A percentile compares a stretch with the other conserved stretches of the same genome.
Evolutionary conservation across 2,888 invertebrate species (phyloP).

Genomic region (Bellardia bayeri): DNA sequence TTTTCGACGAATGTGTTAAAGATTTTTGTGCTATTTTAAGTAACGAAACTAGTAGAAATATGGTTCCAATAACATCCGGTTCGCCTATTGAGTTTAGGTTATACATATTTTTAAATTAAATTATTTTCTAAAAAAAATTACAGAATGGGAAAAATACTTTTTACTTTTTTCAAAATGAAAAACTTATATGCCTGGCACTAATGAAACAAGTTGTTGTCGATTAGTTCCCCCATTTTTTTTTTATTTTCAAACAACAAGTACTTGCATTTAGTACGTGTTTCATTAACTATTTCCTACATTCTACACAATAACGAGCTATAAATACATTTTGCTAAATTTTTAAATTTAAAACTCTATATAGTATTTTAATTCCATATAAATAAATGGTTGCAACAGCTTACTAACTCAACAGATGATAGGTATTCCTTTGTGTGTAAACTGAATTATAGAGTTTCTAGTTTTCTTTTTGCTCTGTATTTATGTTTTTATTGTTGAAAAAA

Average conservation of each 20-base stretch:
- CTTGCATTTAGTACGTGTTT: not conserved
- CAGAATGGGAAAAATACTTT: too few species aligned
- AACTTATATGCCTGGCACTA: too few species aligned
- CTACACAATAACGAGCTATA: not conserved
- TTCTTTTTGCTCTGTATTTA: not conserved
- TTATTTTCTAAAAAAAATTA: too few species aligned
- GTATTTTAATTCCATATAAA: not conserved
- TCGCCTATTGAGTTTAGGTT: too few species aligned
- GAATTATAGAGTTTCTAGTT: slow-evolving; percentile 23
- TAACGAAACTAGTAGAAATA: too few species aligned
- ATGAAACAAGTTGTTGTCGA: too few species aligned
- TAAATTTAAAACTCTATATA: not conserved
- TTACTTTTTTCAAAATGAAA: too few species aligned
- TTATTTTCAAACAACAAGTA: not conserved
- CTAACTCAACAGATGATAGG: not conserved
- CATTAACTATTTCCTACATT: not conserved
- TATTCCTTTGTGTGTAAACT: not conserved
- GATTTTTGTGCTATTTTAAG: too few species aligned
- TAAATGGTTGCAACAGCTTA: not conserved
- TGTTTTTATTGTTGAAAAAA: slow-evolving; percentile 42
- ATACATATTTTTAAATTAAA: too few species aligned
- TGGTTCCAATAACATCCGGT: too few species aligned
- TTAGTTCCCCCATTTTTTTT: not conserved
- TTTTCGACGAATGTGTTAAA: too few species aligned
- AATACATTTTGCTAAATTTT: not conserved